Conservation (phyloP, 1,140 invertebrate species). For the Drosophila pectinifera region DNA sequence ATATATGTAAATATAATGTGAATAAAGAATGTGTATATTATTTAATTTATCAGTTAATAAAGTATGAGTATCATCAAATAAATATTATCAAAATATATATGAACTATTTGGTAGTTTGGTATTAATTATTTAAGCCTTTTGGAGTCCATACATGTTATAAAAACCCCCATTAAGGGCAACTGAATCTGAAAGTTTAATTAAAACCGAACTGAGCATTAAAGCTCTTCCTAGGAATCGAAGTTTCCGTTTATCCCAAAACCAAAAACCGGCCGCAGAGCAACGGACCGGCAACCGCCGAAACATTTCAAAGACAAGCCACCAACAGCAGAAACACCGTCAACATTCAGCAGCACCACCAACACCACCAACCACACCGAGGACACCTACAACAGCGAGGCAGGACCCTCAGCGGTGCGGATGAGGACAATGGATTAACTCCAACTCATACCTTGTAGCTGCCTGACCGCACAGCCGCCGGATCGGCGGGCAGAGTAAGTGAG, state of each 20-base stretch:
- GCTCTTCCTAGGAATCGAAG: background rate
- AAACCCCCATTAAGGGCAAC: background rate
- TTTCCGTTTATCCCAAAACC: constrained; percentile 47
- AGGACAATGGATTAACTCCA: constrained; percentile 72
- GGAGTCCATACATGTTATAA: background rate
- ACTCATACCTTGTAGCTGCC: constrained; percentile 71
- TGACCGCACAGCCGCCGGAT: constrained; percentile 56
- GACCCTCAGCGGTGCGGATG: constrained; percentile 32
- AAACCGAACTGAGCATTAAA: constrained; percentile 13
- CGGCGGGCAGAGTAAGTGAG: constrained; percentile 12
- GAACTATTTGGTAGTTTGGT: too few relatives aligned
- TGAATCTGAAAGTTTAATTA: constrained; percentile 25
- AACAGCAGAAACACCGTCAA: constrained; percentile 51
- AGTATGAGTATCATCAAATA: too few relatives aligned
- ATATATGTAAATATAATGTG: too few relatives aligned
- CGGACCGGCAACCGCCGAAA: constrained; percentile 57
- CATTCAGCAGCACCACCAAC: constrained; percentile 22
- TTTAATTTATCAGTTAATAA: too few relatives aligned
- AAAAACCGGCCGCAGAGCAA: constrained; percentile 61
- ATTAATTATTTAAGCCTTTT: too few relatives aligned
- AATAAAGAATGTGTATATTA: too few relatives aligned
- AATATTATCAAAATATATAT: too few relatives aligned
- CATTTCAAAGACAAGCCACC: constrained; percentile 74
- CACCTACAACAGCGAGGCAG: constrained; percentile 17
- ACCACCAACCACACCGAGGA: constrained; percentile 31